phyloP scores from a whole-genome alignment of 2,113 vertebrate species.

The Rhinoptilus africanus region DNA sequence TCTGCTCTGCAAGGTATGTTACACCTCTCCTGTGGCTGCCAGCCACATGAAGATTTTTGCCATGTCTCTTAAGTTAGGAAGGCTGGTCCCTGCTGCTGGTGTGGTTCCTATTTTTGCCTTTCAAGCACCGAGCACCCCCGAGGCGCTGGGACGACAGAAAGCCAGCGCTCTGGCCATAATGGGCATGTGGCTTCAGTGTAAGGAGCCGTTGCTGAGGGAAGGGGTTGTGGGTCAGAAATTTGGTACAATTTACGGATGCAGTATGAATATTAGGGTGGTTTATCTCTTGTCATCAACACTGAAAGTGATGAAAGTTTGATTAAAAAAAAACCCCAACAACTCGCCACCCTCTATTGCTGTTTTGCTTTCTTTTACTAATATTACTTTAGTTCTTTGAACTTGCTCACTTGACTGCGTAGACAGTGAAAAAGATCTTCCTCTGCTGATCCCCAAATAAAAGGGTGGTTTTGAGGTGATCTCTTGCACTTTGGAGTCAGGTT shows the following conservation, averaged over 20 bases:
- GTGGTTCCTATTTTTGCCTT: background rate
- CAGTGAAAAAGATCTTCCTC: constrained; percentile 6
- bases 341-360: constrained; percentile 53
- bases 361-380: constrained; percentile 49
- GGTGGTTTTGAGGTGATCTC: background rate
- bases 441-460: constrained; percentile 26
- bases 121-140: background rate
- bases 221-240: background rate
- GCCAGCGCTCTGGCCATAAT: background rate
- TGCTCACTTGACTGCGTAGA: background rate
- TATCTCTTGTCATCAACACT: background rate
- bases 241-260: background rate
- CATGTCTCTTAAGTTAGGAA: background rate
- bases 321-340: background rate
- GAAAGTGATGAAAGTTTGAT: constrained; percentile 48
- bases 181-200: background rate
- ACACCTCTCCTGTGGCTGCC: background rate
- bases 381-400: constrained; percentile 1
- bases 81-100: background rate
- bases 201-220: background rate
- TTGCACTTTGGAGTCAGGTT: background rate
- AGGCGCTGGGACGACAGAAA: background rate
- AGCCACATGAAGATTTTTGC: background rate
- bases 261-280: constrained; percentile 4
- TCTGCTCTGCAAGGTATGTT: constrained; percentile 59